phyloP scores from a whole-genome alignment of 2,888 invertebrate species.

The Rhagonycha lutea region DNA sequence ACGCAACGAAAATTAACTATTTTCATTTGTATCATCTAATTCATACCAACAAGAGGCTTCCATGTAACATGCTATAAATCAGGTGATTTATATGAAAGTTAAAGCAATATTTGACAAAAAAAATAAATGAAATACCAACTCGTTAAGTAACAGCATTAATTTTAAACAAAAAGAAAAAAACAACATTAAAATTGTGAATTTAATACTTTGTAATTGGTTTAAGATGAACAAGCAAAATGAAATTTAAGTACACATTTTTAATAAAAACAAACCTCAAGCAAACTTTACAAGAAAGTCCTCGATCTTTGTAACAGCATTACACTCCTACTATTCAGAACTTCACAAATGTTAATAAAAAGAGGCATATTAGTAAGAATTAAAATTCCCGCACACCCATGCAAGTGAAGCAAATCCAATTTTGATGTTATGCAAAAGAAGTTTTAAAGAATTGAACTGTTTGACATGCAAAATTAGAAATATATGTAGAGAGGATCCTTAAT shows the following conservation, averaged over 20 bases:
- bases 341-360: neutral
- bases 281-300: neutral
- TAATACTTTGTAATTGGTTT: neutral
- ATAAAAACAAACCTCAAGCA: neutral
- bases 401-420: neutral
- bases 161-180: neutral
- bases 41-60: neutral
- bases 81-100: neutral
- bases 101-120: neutral
- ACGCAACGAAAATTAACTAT: neutral
- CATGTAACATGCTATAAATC: neutral
- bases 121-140: neutral
- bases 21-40: constrained; percentile 1
- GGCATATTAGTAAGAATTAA: neutral
- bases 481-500: constrained; percentile 50
- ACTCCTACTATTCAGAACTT: neutral
- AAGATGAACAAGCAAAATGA: neutral
- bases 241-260: neutral
- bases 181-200: neutral
- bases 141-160: neutral
- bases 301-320: neutral
- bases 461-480: constrained; percentile 1
- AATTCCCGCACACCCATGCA: neutral
- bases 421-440: neutral
- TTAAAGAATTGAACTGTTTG: neutral